phyloP scores from a whole-genome alignment of 2,113 vertebrate genomes.

The Triplophysa siluroides region DNA sequence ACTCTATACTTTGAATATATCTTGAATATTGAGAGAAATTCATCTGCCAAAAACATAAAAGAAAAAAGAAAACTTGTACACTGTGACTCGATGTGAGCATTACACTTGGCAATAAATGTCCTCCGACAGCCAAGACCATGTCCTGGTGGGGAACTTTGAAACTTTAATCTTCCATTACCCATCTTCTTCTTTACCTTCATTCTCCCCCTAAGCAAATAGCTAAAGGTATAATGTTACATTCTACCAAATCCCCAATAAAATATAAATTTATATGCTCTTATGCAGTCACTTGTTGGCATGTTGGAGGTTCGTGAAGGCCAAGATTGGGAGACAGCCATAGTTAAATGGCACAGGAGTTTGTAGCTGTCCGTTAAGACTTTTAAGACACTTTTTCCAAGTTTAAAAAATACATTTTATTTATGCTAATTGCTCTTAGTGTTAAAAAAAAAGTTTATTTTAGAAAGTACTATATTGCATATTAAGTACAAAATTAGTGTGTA shows the following conservation, averaged over 20 bases:
- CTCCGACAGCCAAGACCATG: constrained; percentile 53
- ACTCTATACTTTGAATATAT: background rate
- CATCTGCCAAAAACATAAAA: constrained; percentile 46
- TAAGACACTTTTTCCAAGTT: constrained; percentile 14
- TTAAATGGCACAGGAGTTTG: constrained; percentile 50
- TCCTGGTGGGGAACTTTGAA: constrained; percentile 51
- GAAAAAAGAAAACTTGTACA: constrained; percentile 19
- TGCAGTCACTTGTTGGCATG: constrained; percentile 67
- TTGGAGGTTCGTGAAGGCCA: constrained; percentile 49
- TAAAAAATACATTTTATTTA: background rate
- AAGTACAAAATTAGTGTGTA: too few species aligned
- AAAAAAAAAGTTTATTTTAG: too few species aligned
- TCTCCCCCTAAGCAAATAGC: constrained; percentile 52
- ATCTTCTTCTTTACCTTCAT: constrained; percentile 55
- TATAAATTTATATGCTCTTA: constrained; percentile 64
- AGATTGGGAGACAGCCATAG: constrained; percentile 54
- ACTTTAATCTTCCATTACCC: constrained; percentile 61
- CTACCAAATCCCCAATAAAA: constrained; percentile 62
- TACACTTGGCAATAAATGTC: constrained; percentile 19
- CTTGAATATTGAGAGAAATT: background rate
- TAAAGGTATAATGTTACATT: constrained; percentile 66
- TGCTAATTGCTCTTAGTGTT: too few species aligned
- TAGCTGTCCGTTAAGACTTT: constrained; percentile 24
- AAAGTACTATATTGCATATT: too few species aligned
- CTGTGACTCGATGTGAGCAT: constrained; percentile 33